Percentiles rank a stretch among this genome's conserved stretches.
Conservation (phyloP, 2,888 invertebrate genomes). For the Adelognathus sp. region DNA sequence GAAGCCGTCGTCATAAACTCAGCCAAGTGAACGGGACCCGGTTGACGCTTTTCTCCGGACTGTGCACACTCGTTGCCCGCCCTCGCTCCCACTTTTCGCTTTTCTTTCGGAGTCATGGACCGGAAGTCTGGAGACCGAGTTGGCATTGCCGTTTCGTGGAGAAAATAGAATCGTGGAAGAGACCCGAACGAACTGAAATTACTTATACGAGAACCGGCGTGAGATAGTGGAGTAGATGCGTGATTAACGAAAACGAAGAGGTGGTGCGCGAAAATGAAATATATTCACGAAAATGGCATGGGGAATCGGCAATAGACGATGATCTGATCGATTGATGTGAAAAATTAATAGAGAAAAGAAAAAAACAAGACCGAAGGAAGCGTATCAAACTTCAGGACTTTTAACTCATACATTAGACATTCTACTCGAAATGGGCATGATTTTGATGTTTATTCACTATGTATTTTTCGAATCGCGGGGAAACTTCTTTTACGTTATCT, state of each 20-base stretch:
- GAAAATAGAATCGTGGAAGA: slow-evolving; percentile 38
- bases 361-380: too few relatives aligned
- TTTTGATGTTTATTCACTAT: too few relatives aligned
- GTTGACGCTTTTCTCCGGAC: slow-evolving; percentile 63
- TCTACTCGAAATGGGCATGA: too few relatives aligned
- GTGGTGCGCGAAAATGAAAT: background rate
- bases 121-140: slow-evolving; percentile 58
- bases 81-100: slow-evolving; percentile 30
- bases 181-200: slow-evolving; percentile 27
- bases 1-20: slow-evolving; percentile 79
- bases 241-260: slow-evolving; percentile 4
- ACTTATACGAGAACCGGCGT: slow-evolving; percentile 21
- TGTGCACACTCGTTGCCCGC: slow-evolving; percentile 37
- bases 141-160: slow-evolving; percentile 55
- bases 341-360: too few relatives aligned
- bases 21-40: slow-evolving; percentile 75
- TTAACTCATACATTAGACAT: too few relatives aligned
- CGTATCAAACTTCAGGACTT: too few relatives aligned
- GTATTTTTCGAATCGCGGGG: too few relatives aligned
- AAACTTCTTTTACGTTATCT: too few relatives aligned
- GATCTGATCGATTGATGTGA: too few relatives aligned
- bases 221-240: background rate
- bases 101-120: slow-evolving; percentile 38
- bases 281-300: too few relatives aligned
- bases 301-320: too few relatives aligned